Base-by-base conservation (phyloP, 1,140 invertebrate species). In the Triops longicaudatus region DNA sequence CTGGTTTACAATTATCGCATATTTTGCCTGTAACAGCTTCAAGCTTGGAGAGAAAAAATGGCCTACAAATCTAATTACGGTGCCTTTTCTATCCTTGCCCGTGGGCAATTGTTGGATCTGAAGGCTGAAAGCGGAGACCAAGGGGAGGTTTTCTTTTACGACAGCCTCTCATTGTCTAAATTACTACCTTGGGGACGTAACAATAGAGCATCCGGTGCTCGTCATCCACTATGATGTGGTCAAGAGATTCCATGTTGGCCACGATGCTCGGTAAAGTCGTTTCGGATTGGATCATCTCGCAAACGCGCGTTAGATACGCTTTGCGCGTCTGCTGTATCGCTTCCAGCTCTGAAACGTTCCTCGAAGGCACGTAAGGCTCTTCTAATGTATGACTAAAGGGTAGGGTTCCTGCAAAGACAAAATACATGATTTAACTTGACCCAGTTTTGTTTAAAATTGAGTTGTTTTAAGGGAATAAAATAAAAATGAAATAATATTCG, bases 121-220 rank as follows among this genome's bases (percentile, higher is more conserved):
- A 6, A 42, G 27, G 9, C 26, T 28, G 14, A 73, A 79, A 63
- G 78, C 26, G 6, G 50, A 7, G 31, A 37, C 7, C 22, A 9
- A n/a, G 50, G 14, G 10, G 10, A 17, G 17, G 14, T 63, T 63
- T 63, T 63, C 14, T 63, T 63, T 63, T 6, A 63, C 22, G 22
- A 63, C 14, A 63, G 17, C 4, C 14, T 3, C 50, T 83, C 81
- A 79, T 80, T 72, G 82, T 84, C 86, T 86, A 63, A 63, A 63
- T 63, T 63, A 31, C 37, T 75, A 93, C 92, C 88, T 97, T 97
- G 76, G 95, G 94, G 74, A 97, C 93, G 84, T 96, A 96, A 83
- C 95, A 97, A 82, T 96, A 97, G 0, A 97, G 85, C 3, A 96
- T 84, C 81, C 92, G 91, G 81, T 94, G 91, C 74, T 89, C 87